These are phyloP conservation scores for Mormyrus proboscirostris DNA, from an alignment of 2,797 vertebrate species.

Conservation along the genomic window DNA sequence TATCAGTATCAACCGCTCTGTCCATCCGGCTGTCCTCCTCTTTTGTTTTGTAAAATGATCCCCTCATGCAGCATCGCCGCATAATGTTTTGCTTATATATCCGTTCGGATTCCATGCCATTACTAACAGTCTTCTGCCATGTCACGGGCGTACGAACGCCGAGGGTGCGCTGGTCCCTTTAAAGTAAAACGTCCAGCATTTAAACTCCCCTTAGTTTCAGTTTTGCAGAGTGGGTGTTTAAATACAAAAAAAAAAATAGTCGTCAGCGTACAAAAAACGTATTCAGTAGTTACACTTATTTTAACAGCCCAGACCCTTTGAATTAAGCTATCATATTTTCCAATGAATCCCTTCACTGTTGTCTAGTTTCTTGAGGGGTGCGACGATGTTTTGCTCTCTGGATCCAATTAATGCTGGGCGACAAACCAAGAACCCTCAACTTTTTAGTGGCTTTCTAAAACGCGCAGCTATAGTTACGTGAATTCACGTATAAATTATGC, in stretches of 20 bases:
- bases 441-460: background rate
- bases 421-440: background rate
- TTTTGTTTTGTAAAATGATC: background rate
- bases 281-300: background rate
- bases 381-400: background rate
- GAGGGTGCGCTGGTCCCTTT: background rate
- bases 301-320: background rate
- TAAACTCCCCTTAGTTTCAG: background rate
- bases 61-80: background rate
- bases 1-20: slow-evolving; percentile 57
- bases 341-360: background rate
- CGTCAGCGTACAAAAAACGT: background rate
- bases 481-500: background rate
- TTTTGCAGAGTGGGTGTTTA: background rate
- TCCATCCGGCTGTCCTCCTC: slow-evolving; percentile 34
- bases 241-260: background rate
- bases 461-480: background rate
- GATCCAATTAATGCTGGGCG: background rate
- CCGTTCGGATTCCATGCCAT: background rate
- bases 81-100: background rate
- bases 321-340: background rate
- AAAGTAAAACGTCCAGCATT: background rate
- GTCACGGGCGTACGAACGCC: background rate
- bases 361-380: background rate
- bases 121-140: background rate